Conservation (phyloP, 2,888 invertebrate species). For the Limnephilus auricula region DNA sequence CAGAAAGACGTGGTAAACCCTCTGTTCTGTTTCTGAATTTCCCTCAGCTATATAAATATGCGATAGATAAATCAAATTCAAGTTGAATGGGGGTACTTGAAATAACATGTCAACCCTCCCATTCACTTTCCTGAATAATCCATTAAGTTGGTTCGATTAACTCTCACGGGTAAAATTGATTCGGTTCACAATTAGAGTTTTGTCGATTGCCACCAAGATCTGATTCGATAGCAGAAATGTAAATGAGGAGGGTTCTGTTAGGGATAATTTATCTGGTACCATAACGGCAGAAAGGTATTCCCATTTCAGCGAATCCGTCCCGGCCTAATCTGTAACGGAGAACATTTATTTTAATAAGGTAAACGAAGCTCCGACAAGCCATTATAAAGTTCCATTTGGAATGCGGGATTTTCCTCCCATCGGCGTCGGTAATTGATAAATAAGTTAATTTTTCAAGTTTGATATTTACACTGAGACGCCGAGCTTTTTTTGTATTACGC, state of each 20-base stretch:
- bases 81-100: neutral
- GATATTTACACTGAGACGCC: neutral
- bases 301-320: neutral
- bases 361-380: slow-evolving; percentile 16
- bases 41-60: neutral
- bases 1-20: neutral
- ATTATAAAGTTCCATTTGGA: slow-evolving; percentile 32
- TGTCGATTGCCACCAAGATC: slow-evolving; percentile 19
- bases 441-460: slow-evolving; percentile 14
- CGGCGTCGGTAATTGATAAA: neutral
- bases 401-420: neutral
- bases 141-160: neutral
- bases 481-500: neutral
- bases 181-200: slow-evolving; percentile 6
- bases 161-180: neutral
- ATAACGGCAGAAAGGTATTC: slow-evolving; percentile 16
- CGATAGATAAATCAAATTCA: neutral
- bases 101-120: neutral
- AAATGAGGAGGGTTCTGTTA: slow-evolving; percentile 2
- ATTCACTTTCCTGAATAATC: neutral
- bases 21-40: neutral
- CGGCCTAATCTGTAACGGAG: slow-evolving; percentile 37
- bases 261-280: slow-evolving; percentile 22
- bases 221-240: slow-evolving; percentile 5
- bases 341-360: slow-evolving; percentile 46